Evolutionary conservation across 2,888 invertebrate species (phyloP).

Genomic region (Lathronympha strigana): DNA sequence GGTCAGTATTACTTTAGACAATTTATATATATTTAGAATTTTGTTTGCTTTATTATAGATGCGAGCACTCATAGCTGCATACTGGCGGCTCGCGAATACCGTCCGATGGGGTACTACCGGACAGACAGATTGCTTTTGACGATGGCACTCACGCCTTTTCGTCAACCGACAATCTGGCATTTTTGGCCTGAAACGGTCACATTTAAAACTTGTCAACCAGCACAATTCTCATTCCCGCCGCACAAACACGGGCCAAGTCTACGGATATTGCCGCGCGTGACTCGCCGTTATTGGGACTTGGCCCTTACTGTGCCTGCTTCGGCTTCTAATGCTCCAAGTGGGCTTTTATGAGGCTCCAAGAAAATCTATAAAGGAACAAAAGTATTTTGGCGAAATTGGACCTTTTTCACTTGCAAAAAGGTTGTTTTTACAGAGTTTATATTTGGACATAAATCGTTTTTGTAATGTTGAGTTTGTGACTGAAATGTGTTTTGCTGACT

Average conservation of each 20-base stretch:
- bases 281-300: slow-evolving; percentile 31
- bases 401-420: background rate
- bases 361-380: background rate
- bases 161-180: too few species aligned
- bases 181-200: too few species aligned
- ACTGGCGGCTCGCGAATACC: too few species aligned
- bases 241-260: slow-evolving; percentile 14
- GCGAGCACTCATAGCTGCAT: too few species aligned
- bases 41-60: too few species aligned
- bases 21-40: too few species aligned
- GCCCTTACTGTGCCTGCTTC: slow-evolving; percentile 22
- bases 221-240: slow-evolving; percentile 12
- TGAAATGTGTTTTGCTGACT: background rate
- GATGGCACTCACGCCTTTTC: too few species aligned
- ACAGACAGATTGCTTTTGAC: too few species aligned
- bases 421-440: background rate
- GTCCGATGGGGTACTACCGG: too few species aligned
- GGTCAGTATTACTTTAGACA: too few species aligned
- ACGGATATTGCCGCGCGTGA: slow-evolving; percentile 40
- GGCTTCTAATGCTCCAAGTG: slow-evolving; percentile 10
- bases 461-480: background rate
- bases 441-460: background rate
- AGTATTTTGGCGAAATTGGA: background rate
- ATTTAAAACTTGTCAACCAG: too few species aligned
- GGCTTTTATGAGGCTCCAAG: background rate